phyloP scores from a whole-genome alignment of 1,140 invertebrate genomes.

The Trigoniulus corallinus region DNA sequence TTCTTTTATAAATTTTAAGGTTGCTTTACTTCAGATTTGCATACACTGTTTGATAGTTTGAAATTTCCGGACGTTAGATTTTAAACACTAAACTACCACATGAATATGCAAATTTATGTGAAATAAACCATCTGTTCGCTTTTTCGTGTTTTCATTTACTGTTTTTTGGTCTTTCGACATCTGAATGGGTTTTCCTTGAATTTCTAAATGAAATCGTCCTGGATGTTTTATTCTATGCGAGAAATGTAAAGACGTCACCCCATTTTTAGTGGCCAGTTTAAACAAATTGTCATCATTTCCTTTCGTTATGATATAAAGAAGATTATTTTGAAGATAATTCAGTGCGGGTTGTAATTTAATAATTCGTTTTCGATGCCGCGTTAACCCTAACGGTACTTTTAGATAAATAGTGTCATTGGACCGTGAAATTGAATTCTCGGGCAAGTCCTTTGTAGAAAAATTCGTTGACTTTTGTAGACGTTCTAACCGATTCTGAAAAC shows the following conservation, averaged over 20 bases:
- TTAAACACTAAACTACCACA: too few species aligned
- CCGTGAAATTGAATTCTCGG: neutral
- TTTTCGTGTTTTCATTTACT: too few species aligned
- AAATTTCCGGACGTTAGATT: too few species aligned
- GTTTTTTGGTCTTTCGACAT: too few species aligned
- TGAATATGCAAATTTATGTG: too few species aligned
- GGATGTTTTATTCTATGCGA: conserved; percentile 34
- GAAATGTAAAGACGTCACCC: conserved; percentile 45
- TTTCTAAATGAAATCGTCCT: conserved; percentile 36
- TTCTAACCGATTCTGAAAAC: neutral
- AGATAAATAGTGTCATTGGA: conserved; percentile 20
- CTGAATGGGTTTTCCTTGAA: conserved; percentile 15
- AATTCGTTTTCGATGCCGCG: conserved; percentile 40
- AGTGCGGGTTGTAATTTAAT: conserved; percentile 45
- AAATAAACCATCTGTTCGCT: too few species aligned
- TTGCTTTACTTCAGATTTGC: too few species aligned
- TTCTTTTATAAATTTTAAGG: too few species aligned
- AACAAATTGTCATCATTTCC: conserved; percentile 48
- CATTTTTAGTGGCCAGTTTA: conserved; percentile 41
- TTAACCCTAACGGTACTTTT: conserved; percentile 35
- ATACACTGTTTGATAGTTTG: too few species aligned
- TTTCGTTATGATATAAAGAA: conserved; percentile 42
- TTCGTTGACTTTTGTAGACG: neutral
- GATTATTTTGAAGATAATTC: conserved; percentile 31
- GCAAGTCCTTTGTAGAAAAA: neutral